Base-by-base conservation (phyloP, 2,797 vertebrate genomes). In the Bufotes viridis region DNA sequence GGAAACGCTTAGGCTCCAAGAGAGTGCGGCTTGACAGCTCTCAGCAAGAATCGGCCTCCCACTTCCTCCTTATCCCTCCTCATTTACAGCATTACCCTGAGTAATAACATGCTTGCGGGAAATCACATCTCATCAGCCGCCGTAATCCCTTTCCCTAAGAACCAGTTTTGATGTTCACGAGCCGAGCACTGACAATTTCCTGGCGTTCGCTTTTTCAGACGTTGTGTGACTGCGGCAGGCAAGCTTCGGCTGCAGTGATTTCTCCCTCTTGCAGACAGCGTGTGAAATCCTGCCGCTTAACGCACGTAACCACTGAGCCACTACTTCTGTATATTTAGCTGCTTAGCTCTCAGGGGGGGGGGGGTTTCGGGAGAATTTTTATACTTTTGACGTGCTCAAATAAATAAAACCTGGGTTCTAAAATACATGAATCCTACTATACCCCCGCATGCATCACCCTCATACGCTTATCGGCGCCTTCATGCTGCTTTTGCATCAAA, bases 31-130 rank as follows among this genome's bases (percentile, higher is more conserved):
- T 17, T 84, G 74, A 82, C 74, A 88, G 87, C 81, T 70, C 49
- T 3, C 61, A 70, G 61, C 57, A 12, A 29, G 24, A 70, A 20
- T 20, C 42, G 12, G 20, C 42, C 55, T 53, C 84, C 49, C 75
- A 79, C 74, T 79, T 84, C 81, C 87, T 78, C 42, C 81, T 63
- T 69, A 24, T 83, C 72, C 29, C 81, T 63, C 55, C 75, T 84
- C 82, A 84, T 84, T 84, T 79, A 88, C 81, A 79, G 81, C 61
- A 79, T 88, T 84, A 78, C 81, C 34, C 20, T 24, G 49, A 55
- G 60, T 87, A 87, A 87, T 83, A 70, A 84, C 80, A 78, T 74
- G 72, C 87, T 82, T 83, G 86, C 49, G 80, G 86, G 79, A 78
- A 87, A 82, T 82, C 55, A 42, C 76, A 79, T 86, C 53, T 87